Conservation (phyloP, 2,113 vertebrate genomes). For the Poeciliopsis turrubarensis region DNA sequence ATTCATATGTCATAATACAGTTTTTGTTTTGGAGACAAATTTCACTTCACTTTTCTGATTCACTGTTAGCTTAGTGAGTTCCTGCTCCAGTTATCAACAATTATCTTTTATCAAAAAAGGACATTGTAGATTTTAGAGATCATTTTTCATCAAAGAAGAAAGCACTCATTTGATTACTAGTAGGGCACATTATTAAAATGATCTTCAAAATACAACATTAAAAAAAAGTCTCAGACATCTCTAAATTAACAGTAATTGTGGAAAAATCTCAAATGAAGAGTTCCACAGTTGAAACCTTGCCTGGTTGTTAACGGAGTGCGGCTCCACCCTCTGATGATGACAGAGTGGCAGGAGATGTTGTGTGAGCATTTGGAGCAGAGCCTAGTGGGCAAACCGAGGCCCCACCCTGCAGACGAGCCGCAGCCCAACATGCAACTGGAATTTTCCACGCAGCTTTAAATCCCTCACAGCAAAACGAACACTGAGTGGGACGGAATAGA, state of each 20-base stretch:
- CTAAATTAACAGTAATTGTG: background rate
- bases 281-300: background rate
- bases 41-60: no score
- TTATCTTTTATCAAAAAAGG: no score
- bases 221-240: background rate
- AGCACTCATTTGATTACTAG: background rate
- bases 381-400: conserved; percentile 23
- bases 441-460: background rate
- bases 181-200: background rate
- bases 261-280: background rate
- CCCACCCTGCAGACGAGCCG: conserved; percentile 16
- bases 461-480: background rate
- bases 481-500: background rate
- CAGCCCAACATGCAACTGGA: conserved; percentile 9
- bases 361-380: conserved; percentile 2
- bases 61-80: no score
- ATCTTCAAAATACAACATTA: background rate
- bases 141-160: no score
- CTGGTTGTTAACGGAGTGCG: background rate
- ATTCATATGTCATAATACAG: no score
- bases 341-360: conserved; percentile 21
- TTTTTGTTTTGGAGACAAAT: no score
- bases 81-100: no score
- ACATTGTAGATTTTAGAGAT: no score
- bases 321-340: conserved; percentile 22